phyloP scores from a whole-genome alignment of 1,140 invertebrate genomes.

The Cotesia vestalis region DNA sequence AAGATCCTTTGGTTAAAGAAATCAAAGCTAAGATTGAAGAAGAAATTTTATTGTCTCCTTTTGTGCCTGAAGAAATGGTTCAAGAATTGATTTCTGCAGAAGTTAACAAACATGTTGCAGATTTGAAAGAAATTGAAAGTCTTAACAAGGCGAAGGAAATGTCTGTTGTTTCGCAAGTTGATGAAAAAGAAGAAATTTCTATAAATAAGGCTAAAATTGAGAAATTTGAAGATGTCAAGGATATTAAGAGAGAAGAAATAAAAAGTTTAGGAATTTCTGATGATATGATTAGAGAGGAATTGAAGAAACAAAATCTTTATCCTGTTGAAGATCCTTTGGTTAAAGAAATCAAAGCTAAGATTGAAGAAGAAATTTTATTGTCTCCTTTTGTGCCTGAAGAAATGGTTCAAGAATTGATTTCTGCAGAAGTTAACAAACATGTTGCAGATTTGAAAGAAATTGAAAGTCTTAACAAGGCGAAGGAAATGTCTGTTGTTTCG shows the following conservation, averaged over 20 bases:
- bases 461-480: conserved; percentile 3
- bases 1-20: too few relatives aligned
- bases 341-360: too few relatives aligned
- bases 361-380: not conserved
- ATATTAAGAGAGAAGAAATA: too few relatives aligned
- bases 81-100: conserved; percentile 1
- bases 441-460: conserved; percentile 1
- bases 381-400: conserved; percentile 14
- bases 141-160: not conserved
- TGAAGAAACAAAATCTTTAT: too few relatives aligned
- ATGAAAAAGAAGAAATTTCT: too few relatives aligned
- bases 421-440: not conserved
- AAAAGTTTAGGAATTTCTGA: too few relatives aligned
- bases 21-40: too few relatives aligned
- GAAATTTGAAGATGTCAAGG: too few relatives aligned
- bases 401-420: not conserved
- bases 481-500: not conserved
- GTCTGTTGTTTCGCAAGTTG: too few relatives aligned
- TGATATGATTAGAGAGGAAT: too few relatives aligned
- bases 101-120: not conserved
- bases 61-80: conserved; percentile 14
- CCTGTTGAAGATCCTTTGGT: too few relatives aligned
- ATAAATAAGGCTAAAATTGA: too few relatives aligned
- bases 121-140: conserved; percentile 3
- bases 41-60: not conserved